Conservation (phyloP, 2,113 vertebrate genomes). For the Cnemophilus loriae region DNA sequence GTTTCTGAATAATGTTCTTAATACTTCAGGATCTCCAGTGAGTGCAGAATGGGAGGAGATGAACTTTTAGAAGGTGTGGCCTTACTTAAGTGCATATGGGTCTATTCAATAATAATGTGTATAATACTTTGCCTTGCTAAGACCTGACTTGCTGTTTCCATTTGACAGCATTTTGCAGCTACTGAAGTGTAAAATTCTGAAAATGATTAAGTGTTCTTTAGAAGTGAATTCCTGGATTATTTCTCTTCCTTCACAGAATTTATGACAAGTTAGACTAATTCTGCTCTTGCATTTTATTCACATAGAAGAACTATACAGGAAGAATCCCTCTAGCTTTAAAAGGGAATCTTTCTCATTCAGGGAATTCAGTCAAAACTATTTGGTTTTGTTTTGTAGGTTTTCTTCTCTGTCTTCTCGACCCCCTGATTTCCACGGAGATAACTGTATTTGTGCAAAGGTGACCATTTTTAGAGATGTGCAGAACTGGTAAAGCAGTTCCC, state of each 20-base stretch:
- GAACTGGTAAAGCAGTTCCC: not conserved
- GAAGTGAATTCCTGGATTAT: not conserved
- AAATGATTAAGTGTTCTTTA: not conserved
- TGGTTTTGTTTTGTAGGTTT: not conserved
- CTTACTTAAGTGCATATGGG: not conserved
- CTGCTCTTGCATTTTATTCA: not conserved
- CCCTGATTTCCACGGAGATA: not conserved
- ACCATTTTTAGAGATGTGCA: not conserved
- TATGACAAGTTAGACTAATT: not conserved
- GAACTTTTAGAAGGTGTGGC: not conserved
- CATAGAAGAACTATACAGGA: not conserved
- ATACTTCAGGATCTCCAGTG: not conserved
- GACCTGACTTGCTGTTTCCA: not conserved
- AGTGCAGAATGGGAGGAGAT: not conserved
- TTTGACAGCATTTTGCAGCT: not conserved
- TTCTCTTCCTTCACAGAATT: not conserved
- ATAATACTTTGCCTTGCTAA: not conserved
- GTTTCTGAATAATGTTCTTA: not conserved
- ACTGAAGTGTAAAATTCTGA: not conserved
- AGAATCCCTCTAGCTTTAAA: not conserved
- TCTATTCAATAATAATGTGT: not conserved
- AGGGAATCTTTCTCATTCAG: not conserved
- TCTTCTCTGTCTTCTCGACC: not conserved
- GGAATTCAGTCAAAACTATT: not conserved
- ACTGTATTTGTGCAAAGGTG: not conserved